phyloP scores from a whole-genome alignment of 2,888 invertebrate species.

The Athalia rosae region DNA sequence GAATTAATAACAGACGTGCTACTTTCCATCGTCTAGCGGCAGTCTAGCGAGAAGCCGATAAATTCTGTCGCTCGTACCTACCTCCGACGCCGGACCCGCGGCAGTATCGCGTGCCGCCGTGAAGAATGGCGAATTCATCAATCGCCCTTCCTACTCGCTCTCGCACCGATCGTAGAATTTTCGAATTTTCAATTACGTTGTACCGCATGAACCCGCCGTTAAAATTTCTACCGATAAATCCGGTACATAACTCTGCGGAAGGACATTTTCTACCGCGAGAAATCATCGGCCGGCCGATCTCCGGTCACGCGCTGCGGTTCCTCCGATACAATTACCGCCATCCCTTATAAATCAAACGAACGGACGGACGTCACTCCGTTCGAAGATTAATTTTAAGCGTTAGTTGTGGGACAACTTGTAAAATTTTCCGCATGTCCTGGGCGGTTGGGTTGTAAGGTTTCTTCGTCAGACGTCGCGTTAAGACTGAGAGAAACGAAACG shows the following conservation, averaged over 20 bases:
- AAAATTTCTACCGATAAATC: no score
- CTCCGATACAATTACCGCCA: no score
- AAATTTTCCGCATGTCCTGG: neutral
- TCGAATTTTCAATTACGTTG: no score
- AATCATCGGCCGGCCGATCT: no score
- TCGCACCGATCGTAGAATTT: neutral
- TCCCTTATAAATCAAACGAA: no score
- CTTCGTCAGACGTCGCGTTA: neutral
- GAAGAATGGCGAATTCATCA: slow-evolving; percentile 8
- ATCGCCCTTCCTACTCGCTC: neutral
- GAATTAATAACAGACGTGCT: slow-evolving; percentile 45
- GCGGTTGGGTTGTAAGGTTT: neutral
- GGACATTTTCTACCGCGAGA: no score
- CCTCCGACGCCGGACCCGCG: slow-evolving; percentile 16
- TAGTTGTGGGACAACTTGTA: no score
- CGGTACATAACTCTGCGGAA: no score
- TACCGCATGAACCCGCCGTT: no score
- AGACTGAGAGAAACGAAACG: slow-evolving; percentile 11
- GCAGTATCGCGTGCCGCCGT: slow-evolving; percentile 33
- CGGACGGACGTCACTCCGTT: no score
- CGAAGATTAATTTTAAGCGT: no score
- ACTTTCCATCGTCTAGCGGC: slow-evolving; percentile 46
- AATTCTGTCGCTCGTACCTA: slow-evolving; percentile 26
- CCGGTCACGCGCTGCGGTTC: no score
- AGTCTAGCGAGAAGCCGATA: slow-evolving; percentile 44